Percentiles rank a stretch among this genome's conserved stretches.
Conservation (phyloP, 1,140 invertebrate species). For the Drosophila nikananu region DNA sequence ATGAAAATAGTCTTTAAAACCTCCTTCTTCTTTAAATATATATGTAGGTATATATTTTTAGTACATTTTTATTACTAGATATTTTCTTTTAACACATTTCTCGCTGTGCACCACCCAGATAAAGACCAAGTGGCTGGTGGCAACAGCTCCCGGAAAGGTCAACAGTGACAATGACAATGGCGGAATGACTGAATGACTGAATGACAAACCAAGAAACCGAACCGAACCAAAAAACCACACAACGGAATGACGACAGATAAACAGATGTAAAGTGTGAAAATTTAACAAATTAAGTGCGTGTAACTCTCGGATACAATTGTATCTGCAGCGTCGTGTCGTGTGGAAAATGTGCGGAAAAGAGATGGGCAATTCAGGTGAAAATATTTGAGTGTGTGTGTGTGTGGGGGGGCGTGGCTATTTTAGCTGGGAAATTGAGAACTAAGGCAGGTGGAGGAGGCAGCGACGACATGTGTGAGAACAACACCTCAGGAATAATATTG, state of each 20-base stretch:
- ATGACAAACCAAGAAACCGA: conserved; percentile 36
- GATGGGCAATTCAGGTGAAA: conserved; percentile 32
- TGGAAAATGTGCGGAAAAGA: conserved; percentile 25
- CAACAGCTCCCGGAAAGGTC: conserved; percentile 61
- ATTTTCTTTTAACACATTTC: background rate
- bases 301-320: conserved; percentile 49
- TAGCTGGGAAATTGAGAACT: background rate
- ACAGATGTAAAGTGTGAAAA: conserved; percentile 75
- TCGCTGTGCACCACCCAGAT: conserved; percentile 19
- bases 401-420: conserved; percentile 25
- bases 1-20: background rate
- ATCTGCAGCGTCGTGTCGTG: conserved; percentile 4
- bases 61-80: background rate
- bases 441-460: too few relatives aligned
- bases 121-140: conserved; percentile 40
- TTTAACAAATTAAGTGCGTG: conserved; percentile 76
- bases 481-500: conserved; percentile 14
- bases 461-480: background rate
- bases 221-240: conserved; percentile 29
- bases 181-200: conserved; percentile 18
- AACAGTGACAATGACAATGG: conserved; percentile 58
- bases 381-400: background rate
- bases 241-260: conserved; percentile 45
- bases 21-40: too few relatives aligned
- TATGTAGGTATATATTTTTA: background rate